Base-by-base conservation (phyloP, 1,140 invertebrate species). In the Musca vetustissima region DNA sequence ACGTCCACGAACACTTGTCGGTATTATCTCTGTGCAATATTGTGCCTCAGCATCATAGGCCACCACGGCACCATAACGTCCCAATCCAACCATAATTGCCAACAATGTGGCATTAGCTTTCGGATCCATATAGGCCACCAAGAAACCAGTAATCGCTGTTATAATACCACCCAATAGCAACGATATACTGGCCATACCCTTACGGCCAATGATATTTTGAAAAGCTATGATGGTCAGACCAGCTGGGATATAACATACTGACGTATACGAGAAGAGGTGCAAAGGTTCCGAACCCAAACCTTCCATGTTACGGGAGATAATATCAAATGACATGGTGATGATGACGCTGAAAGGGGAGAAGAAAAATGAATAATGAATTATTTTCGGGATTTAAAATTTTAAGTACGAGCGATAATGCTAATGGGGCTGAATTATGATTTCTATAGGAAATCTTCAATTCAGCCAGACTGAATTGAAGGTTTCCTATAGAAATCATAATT, bases 1-100 rank as follows among this genome's bases (percentile, higher is more conserved):
- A 69, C 86, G 85, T 0, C 83, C 87, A 28, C 89, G 81, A 0
- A 91, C 85, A 43, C 86, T 85, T 0, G 89, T 90, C 0, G 89
- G 89, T 66, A 88, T 86, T 21, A 89, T 80, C 74, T 91, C 89
- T 1, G 88, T 87, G 14, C 88, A 87, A 74, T 90, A 90, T 69
- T 88, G 87, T 50, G 89, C 77, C 75, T 86, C 79, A 1, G 88
- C 86, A 74, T 88, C 87, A 76, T 89, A 90, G 43, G 88, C 86
- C 8, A 89, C 85, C 17, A 87, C 87, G 24, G 87, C 86, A 21
- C 85, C 86, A 69, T 87, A 86, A 66, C 89, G 84, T 8, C 88
- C 88, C 59, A 88, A 73, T 14, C 88, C 83, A n/a, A 78, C 70
- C 77, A 81, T 78, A 4, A 78, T 32, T 6, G 75, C 78, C 22